Conservation (phyloP, 23 tunicate species). For the Botrylloides violaceus region DNA sequence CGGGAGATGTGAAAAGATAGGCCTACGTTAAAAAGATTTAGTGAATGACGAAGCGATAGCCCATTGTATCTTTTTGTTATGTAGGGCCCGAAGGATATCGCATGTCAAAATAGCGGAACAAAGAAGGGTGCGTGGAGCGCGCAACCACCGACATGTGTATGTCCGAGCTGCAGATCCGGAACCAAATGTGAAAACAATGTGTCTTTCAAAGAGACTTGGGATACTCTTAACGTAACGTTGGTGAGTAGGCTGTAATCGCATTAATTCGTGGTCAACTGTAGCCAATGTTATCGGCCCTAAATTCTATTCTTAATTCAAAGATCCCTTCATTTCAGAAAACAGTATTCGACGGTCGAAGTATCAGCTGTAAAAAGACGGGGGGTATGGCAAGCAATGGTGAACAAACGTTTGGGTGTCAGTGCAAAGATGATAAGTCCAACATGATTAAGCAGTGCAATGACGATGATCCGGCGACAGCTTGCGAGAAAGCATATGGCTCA, state of each 20-base stretch:
- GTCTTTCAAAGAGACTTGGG: conserved; percentile 1
- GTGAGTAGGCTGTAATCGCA: background rate
- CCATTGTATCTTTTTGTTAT: no score
- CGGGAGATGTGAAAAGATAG: no score
- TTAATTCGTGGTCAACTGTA: background rate
- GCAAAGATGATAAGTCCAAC: conserved; percentile 1
- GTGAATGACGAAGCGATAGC: no score
- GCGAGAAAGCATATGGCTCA: conserved; percentile 3
- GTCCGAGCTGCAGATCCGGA: conserved; percentile 17
- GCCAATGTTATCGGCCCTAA: no score
- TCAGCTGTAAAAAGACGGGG: background rate
- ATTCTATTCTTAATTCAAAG: no score
- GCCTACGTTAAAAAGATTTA: no score
- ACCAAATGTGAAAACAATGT: conserved; percentile 4
- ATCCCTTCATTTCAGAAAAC: background rate
- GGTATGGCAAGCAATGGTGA: background rate
- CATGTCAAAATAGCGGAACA: background rate
- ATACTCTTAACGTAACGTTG: background rate
- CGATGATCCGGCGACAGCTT: background rate
- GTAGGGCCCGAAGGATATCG: conserved; percentile 13
- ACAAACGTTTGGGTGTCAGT: conserved; percentile 11
- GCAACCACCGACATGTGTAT: conserved; percentile 9
- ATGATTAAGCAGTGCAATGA: conserved; percentile 20
- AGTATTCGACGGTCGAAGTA: background rate
- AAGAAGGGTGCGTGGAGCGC: background rate